Evolutionary conservation across 2,113 vertebrate genomes (phyloP).

Genomic region (Caranx ignobilis): DNA sequence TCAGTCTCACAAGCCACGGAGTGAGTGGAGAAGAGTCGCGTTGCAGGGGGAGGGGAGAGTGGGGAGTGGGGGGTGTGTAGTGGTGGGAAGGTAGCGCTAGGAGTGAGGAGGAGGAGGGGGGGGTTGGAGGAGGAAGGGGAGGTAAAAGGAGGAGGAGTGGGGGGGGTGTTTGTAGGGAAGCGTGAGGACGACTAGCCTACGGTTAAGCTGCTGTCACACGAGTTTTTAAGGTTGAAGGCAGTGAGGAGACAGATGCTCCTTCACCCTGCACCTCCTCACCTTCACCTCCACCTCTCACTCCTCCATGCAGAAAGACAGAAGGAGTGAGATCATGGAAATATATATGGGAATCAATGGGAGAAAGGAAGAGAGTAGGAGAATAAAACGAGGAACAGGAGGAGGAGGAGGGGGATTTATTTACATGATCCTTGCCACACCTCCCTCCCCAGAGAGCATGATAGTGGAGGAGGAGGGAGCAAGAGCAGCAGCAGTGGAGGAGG

Average conservation of each 20-base stretch:
- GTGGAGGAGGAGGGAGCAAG: conserved; percentile 38
- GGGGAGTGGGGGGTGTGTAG: not conserved
- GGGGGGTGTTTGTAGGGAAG: conserved; percentile 29
- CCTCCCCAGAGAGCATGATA: conserved; percentile 48
- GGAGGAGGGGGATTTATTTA: conserved; percentile 48
- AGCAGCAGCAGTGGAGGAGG: conserved; percentile 3
- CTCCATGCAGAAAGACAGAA: conserved; percentile 13
- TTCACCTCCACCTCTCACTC: conserved; percentile 8
- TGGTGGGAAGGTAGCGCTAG: conserved; percentile 39
- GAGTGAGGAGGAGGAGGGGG: conserved; percentile 17
- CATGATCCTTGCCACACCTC: conserved; percentile 44
- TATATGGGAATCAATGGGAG: not conserved
- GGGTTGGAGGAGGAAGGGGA: conserved; percentile 13
- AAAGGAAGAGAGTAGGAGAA: not conserved
- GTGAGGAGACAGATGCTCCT: conserved; percentile 23
- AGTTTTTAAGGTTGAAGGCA: conserved; percentile 55
- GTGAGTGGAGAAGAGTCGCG: conserved; percentile 66
- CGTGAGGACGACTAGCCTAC: conserved; percentile 67
- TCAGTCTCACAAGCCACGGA: conserved; percentile 61
- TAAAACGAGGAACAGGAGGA: not conserved
- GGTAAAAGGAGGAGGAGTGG: not conserved
- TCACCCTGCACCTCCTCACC: not conserved
- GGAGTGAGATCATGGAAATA: not conserved
- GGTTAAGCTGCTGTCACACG: conserved; percentile 56
- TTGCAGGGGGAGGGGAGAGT: conserved; percentile 27